phyloP scores from a whole-genome alignment of 2,797 vertebrate genomes.

The Sebastes wilsoni region DNA sequence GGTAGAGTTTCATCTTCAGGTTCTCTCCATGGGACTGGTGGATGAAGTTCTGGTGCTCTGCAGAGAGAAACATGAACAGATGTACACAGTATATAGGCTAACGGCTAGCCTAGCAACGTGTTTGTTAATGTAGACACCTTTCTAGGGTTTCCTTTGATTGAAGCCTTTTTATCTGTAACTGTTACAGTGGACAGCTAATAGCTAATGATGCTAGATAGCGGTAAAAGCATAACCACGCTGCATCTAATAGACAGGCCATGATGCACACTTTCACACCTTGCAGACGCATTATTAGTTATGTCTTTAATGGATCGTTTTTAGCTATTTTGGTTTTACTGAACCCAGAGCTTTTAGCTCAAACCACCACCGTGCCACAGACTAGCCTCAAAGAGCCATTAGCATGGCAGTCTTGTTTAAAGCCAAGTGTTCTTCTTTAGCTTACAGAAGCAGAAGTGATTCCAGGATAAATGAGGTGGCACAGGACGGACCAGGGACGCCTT shows the following conservation, averaged over 20 bases:
- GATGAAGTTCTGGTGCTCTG: slow-evolving; percentile 80
- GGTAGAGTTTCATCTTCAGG: slow-evolving; percentile 76
- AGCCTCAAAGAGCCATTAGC: not conserved
- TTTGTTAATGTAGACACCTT: not conserved
- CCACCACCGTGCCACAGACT: not conserved
- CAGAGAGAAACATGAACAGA: not conserved
- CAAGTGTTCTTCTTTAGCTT: not conserved
- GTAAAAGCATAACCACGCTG: not conserved
- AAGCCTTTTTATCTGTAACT: not conserved
- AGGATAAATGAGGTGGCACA: not conserved
- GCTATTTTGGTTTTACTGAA: not conserved
- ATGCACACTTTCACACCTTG: not conserved
- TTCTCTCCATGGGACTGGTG: slow-evolving; percentile 59
- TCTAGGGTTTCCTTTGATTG: not conserved
- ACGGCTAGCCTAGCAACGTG: not conserved
- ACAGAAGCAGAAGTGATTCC: not conserved
- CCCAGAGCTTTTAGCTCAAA: not conserved
- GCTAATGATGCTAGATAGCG: not conserved
- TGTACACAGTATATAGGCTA: not conserved
- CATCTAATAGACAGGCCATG: not conserved
- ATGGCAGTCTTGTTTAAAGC: not conserved
- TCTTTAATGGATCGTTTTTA: not conserved
- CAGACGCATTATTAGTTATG: not conserved
- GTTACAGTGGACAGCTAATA: not conserved
- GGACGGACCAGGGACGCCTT: too few species aligned